Evolutionary conservation across 2,113 vertebrate species (phyloP), one percentile per base, ranked within the genome.

Genomic region (Fulmarus glacialis): DNA sequence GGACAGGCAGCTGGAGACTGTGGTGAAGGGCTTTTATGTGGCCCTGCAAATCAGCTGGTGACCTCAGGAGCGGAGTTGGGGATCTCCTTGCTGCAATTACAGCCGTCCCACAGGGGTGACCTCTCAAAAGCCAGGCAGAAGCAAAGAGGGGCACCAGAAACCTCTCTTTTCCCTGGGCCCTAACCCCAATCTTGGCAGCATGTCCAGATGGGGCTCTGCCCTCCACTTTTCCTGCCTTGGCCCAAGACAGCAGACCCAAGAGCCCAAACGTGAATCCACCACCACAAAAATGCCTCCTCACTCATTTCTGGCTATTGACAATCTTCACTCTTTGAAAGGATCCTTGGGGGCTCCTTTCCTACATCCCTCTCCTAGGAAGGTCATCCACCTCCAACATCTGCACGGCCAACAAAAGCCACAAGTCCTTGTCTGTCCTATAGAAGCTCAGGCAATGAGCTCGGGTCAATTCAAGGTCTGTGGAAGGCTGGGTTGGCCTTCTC

Each of bases 11-110:
- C 36, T 50, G 36, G 43, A 74, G 68, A 58, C 9, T 0, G 0
- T 12, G 34, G 29, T 6, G 0, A 2, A 45, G 53, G 53, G 34
- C 70, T 34, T 68, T 53, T 45, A 68, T 0, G 0, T 0, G 2
- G 47, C 29, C 38, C 38, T 29, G 15, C 15, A 45, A 29, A 75
- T 52, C 36, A 59, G 26, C 52, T 1, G 3, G 43, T 1, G 0
- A 22, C 10, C 47, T 68, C 53, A 60, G 38, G 11, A 38, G 22
- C 2, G 0, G 29, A 45, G 6, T 22, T 34, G 53, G 60, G 45
- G 34, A 75, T 47, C 53, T 77, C 29, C 40, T 53, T 62, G 30
- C 29, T 68, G 38, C 20, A 30, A 10, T 68, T 47, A 40, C 29
- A 0, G 1, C 32, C 15, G 13, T 15, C 10, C 18, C 4, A 0